Conservation (phyloP, 2,113 vertebrate species). For the Anhinga rufa region DNA sequence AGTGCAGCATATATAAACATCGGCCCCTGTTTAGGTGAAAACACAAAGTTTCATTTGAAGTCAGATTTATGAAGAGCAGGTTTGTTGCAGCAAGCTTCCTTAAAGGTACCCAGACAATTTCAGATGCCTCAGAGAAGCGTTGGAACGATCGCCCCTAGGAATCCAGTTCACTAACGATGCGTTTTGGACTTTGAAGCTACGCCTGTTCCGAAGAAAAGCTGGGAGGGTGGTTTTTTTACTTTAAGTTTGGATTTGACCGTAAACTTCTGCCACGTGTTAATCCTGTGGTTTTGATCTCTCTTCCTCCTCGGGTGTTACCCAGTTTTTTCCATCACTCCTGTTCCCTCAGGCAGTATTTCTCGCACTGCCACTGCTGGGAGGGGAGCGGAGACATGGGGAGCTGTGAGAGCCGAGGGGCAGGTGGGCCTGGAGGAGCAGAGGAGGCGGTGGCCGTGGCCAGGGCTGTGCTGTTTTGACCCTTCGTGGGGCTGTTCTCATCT, state of each 20-base stretch:
- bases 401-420: too few species aligned
- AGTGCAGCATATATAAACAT: constrained; percentile 40
- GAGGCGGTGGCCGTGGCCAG: neutral
- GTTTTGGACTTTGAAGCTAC: neutral
- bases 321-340: neutral
- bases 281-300: neutral
- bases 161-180: neutral
- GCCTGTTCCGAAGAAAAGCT: neutral
- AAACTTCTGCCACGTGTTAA: neutral
- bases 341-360: neutral
- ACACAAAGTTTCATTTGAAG: constrained; percentile 57
- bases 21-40: constrained; percentile 52
- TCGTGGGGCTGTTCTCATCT: neutral
- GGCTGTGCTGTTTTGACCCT: neutral
- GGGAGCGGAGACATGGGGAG: neutral
- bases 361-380: neutral
- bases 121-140: neutral
- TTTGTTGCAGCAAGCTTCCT: neutral
- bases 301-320: neutral
- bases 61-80: neutral
- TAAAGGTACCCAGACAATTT: neutral
- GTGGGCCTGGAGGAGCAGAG: neutral
- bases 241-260: neutral
- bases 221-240: neutral
- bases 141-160: neutral